Evolutionary conservation across 1,140 invertebrate species (phyloP), one percentile per base, ranked within the genome.

Genomic region (Philotrypesis tridentata): DNA sequence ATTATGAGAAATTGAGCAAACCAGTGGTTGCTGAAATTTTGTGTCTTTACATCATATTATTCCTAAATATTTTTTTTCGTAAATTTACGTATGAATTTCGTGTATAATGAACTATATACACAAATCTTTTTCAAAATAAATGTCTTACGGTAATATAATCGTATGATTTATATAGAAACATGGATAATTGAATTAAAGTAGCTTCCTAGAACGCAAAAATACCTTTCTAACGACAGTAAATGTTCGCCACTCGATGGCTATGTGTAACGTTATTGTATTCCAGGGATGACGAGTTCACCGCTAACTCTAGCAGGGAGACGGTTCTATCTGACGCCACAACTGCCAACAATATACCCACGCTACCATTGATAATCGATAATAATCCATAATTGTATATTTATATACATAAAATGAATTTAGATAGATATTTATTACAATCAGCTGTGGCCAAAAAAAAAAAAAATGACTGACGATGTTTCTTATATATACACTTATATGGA

Each of bases 281-380:
- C 90, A 91, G 90, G 90, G 89, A 90, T 88, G 89, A 91, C 87
- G 90, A 90, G 86, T 88, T 91, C 88, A 85, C 90, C 84, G 90
- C 89, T 89, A 89, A 91, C 85, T 91, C 89, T 91, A 91, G 90
- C 90, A 91, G 86, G 87, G 90, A 91, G 88, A 91, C 90, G 83
- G 87, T 91, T 85, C 88, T 91, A 89, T 90, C 89, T 85, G 89
- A 91, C 85, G 88, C 86, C 87, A 89, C 88, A 83, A 90, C 88
- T 89, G 89, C 86, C 89, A 91, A 89, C 88, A 86, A 89, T 89
- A 88, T 89, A 87, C 85, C 84, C 86, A 88, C 85, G 84, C 85
- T 87, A 89, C 87, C 82, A 82, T 87, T 88, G 87, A 87, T 80
- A 43, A 37, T 17, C 1, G 31, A 85, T 83, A 82, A 83, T 83